phyloP scores from a whole-genome alignment of 2,113 vertebrate genomes.

The Zosterops lateralis region DNA sequence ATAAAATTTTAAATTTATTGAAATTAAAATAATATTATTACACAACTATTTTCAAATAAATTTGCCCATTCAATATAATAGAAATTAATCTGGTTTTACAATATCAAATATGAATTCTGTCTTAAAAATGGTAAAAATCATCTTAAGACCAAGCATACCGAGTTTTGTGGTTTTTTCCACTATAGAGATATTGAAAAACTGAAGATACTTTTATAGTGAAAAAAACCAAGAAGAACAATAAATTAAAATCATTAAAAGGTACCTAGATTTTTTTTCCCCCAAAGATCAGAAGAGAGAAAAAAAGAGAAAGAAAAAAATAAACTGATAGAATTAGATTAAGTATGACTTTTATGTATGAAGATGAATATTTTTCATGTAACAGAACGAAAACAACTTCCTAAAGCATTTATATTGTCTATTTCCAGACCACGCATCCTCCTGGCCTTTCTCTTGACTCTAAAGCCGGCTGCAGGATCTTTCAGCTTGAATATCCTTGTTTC shows the following conservation, averaged over 20 bases:
- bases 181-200: neutral
- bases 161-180: neutral
- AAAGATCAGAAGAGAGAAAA: neutral
- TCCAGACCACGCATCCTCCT: neutral
- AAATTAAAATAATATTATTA: neutral
- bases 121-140: neutral
- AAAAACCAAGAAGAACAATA: neutral
- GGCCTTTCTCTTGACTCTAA: neutral
- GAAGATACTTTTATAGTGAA: neutral
- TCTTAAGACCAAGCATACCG: neutral
- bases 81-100: neutral
- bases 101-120: neutral
- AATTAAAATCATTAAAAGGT: neutral
- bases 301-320: neutral
- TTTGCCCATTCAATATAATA: neutral
- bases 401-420: neutral
- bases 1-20: neutral
- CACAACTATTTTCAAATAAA: neutral
- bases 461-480: neutral
- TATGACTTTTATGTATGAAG: neutral
- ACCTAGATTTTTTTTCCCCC: fast-evolving
- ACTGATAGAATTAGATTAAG: neutral
- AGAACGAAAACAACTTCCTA: neutral
- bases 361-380: neutral
- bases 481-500: neutral